Conservation (phyloP, 2,113 vertebrate species). For the Thinocorus orbignyianus region DNA sequence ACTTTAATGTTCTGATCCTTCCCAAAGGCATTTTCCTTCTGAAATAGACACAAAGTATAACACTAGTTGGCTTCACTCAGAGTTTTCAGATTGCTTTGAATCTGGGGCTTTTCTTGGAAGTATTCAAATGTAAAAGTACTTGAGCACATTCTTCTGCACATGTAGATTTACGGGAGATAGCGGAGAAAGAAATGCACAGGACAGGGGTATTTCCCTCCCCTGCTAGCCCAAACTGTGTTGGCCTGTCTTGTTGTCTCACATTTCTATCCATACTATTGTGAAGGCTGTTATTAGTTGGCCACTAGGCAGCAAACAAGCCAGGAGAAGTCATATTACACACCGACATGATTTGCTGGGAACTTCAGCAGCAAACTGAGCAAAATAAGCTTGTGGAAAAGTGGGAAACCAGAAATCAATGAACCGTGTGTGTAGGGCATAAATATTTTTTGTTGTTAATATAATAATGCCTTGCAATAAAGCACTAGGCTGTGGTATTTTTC, state of each 20-base stretch:
- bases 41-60: neutral
- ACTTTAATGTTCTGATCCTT: neutral
- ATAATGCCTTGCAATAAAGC: neutral
- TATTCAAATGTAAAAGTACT: neutral
- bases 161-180: neutral
- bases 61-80: neutral
- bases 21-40: neutral
- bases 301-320: neutral
- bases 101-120: neutral
- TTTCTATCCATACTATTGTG: neutral
- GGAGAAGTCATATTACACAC: neutral
- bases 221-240: neutral
- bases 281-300: neutral
- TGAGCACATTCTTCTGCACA: neutral
- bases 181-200: neutral
- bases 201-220: neutral
- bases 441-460: neutral
- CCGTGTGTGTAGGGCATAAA: neutral
- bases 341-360: neutral
- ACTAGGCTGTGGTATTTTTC: neutral
- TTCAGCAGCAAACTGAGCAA: neutral
- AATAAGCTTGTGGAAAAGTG: neutral
- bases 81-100: neutral
- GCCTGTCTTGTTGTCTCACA: neutral
- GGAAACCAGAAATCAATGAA: conserved; percentile 6